Conservation (phyloP, 2,797 vertebrate genomes). For the Cirrhinus molitorella region DNA sequence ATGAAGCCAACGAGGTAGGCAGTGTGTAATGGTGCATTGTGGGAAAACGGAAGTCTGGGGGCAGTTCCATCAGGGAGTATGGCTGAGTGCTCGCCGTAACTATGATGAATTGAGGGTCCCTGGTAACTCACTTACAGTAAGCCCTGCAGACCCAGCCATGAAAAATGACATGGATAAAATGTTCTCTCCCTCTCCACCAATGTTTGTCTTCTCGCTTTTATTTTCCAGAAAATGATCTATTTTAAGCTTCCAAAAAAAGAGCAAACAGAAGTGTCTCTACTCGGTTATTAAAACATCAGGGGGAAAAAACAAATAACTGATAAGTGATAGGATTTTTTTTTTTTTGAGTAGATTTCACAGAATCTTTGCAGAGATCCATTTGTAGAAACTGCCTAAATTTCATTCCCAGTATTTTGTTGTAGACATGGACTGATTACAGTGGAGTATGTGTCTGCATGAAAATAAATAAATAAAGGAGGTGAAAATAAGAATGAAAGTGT, state of each 20-base stretch:
- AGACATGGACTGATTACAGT: not conserved
- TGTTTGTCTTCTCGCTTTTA: conserved; percentile 56
- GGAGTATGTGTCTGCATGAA: not conserved
- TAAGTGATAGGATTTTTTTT: not conserved
- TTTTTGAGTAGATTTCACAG: not conserved
- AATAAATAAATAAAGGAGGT: not conserved
- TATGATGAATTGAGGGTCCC: conserved; percentile 67
- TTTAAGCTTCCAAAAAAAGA: conserved; percentile 17
- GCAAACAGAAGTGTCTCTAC: conserved; percentile 15
- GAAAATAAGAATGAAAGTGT: conserved; percentile 11
- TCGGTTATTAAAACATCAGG: conserved; percentile 3
- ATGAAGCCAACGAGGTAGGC: conserved; percentile 39
- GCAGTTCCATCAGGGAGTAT: conserved; percentile 58
- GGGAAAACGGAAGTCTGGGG: conserved; percentile 58
- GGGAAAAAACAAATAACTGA: not conserved
- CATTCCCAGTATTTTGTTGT: not conserved
- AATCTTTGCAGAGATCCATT: not conserved
- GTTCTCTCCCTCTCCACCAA: conserved; percentile 43
- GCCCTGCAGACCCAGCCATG: conserved; percentile 57
- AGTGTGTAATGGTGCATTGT: conserved; percentile 65
- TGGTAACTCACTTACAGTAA: conserved; percentile 65
- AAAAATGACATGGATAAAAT: conserved; percentile 63
- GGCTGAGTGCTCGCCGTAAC: conserved; percentile 62
- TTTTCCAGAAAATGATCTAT: conserved; percentile 38
- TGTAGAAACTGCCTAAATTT: not conserved